Evolutionary conservation across 2,797 vertebrate species (phyloP), one percentile per base, ranked within the genome.

Genomic region (Sebastes goodei): DNA sequence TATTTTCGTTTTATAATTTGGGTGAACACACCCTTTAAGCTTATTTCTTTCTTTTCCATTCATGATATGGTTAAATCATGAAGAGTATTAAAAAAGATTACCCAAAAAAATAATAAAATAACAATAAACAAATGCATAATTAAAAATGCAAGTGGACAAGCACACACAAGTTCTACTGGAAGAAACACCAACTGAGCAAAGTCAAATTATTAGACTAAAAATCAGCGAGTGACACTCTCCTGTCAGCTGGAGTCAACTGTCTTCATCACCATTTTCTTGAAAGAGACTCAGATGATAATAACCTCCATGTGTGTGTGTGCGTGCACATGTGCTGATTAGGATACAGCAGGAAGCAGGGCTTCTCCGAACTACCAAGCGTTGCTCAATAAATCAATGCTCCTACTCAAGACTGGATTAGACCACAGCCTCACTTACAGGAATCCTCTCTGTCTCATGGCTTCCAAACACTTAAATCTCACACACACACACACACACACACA

Each of bases 321-420:
- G 20, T 71, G 17, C 63, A 73, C 49, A 63, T n/a, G 61, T 72
- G 79, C 78, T 84, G 82, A 93, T 88, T 74, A 88, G 79, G 72
- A 82, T 82, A 74, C 56, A 80, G 81, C 60, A 67, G 79, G 61
- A 88, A 86, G 75, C 59, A 27, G 77, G 27, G 74, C 69, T 87
- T 78, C 81, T 84, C 74, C 5, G 21, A 60, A 82, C 84, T 88
- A 90, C 86, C 86, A 71, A 86, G 89, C 38, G 3, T 29, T 67
- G 88, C 83, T 94, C 92, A 79, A 94, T 93, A 94, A 94, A 93
- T 94, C 92, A 89, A 94, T 93, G 88, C 27, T 4, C 30, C 53
- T 84, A 86, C 88, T 93, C 82, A 82, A 72, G 88, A 91, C 86
- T 88, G 89, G 92, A 93, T 93, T 91, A 93, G 91, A 89, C 72